These are phyloP conservation scores for Plagiodera versicolora DNA, from an alignment of 2,888 invertebrate genomes.

Conservation along the genomic window DNA sequence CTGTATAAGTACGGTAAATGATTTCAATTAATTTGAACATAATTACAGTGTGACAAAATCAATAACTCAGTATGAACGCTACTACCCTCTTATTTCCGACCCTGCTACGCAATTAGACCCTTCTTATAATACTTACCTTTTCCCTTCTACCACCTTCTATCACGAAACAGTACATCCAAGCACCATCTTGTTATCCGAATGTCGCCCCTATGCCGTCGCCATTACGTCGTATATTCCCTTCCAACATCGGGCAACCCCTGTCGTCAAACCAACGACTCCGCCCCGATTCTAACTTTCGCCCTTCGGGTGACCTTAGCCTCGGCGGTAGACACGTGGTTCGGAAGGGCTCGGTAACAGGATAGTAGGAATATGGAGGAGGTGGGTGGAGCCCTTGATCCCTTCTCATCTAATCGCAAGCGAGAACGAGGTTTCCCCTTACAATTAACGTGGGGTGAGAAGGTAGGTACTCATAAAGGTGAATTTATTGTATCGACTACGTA, in stretches of 20 bases:
- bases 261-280: constrained; percentile 12
- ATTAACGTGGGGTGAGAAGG: constrained; percentile 35
- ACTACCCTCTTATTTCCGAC: constrained; percentile 22
- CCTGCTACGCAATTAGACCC: constrained; percentile 9
- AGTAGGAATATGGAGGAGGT: constrained; percentile 39
- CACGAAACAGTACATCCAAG: constrained; percentile 14
- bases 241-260: constrained; percentile 17
- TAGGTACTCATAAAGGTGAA: no score
- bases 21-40: no score
- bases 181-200: constrained; percentile 26
- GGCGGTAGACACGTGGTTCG: constrained; percentile 45
- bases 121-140: not conserved
- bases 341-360: constrained; percentile 47
- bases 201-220: constrained; percentile 26
- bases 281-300: constrained; percentile 22
- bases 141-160: constrained; percentile 14
- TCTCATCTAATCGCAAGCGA: constrained; percentile 35
- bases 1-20: no score
- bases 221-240: constrained; percentile 27
- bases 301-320: constrained; percentile 40
- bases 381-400: constrained; percentile 43
- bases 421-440: constrained; percentile 31
- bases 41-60: no score
- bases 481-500: no score
- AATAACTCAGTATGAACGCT: no score